Evolutionary conservation across 2,797 vertebrate genomes (phyloP).

Genomic region (Buceros bicornis): DNA sequence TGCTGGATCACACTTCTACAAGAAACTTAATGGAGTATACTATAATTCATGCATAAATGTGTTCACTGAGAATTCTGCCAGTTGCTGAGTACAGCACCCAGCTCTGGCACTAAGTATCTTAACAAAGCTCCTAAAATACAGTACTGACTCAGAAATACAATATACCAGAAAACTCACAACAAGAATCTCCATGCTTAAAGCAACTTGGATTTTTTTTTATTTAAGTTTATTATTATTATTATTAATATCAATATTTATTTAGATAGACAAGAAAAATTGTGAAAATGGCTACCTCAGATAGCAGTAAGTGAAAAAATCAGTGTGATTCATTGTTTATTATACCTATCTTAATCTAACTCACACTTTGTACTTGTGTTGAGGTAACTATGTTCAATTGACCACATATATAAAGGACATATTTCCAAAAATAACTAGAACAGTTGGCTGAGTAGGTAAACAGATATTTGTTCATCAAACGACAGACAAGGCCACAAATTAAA

Average conservation of each 20-base stretch:
- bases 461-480: conserved; percentile 8
- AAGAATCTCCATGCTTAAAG: neutral
- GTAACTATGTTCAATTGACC: neutral
- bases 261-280: neutral
- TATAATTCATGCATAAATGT: neutral
- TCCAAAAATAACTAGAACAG: neutral
- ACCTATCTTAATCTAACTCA: neutral
- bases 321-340: neutral
- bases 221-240: neutral
- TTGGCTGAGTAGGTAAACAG: neutral
- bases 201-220: neutral
- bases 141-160: neutral
- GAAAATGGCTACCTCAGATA: neutral
- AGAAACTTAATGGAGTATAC: neutral
- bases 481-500: conserved; percentile 21
- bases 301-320: neutral
- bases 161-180: neutral
- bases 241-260: neutral
- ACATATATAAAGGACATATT: neutral
- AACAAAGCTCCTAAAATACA: neutral
- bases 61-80: neutral
- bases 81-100: neutral
- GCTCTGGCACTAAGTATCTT: neutral
- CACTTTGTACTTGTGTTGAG: neutral
- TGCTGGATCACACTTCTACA: neutral